Percentiles rank a stretch among this genome's conserved stretches.
phyloP scores from a whole-genome alignment of 2,797 vertebrate species.

The Arnoldichthys spilopterus region DNA sequence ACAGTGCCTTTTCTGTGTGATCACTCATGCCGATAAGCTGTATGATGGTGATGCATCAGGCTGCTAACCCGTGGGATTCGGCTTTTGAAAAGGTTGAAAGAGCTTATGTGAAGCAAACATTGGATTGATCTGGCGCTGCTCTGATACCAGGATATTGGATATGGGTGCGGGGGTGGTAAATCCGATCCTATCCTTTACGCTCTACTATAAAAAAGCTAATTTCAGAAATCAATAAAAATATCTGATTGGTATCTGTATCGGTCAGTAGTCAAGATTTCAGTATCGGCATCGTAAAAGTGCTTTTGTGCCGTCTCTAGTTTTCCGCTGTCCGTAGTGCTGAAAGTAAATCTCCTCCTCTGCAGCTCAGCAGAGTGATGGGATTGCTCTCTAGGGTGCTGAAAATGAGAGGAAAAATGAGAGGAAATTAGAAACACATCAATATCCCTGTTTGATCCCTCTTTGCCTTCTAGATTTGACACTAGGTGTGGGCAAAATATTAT shows the following conservation, averaged over 20 bases:
- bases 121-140: not conserved
- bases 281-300: no score
- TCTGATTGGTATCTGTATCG: no score
- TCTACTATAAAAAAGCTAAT: not conserved
- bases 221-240: no score
- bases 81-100: not conserved
- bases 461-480: no score
- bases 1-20: not conserved
- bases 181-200: not conserved
- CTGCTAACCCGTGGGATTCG: not conserved
- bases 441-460: no score
- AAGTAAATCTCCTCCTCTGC: not conserved
- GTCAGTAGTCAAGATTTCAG: no score
- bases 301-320: no score
- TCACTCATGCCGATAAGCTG: not conserved
- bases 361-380: not conserved
- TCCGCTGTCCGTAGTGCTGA: slow-evolving; percentile 48
- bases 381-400: not conserved
- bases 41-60: not conserved
- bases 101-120: not conserved
- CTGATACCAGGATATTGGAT: not conserved
- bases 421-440: not conserved
- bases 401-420: no score
- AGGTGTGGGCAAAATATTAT: no score
- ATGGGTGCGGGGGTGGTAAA: not conserved